Percentiles rank a stretch among this genome's conserved stretches.
These are phyloP conservation scores for Chondrilla cf. caribensis DNA, from an alignment of 37 sponge, comb jelly and placozoan species.

Conservation along the genomic window DNA sequence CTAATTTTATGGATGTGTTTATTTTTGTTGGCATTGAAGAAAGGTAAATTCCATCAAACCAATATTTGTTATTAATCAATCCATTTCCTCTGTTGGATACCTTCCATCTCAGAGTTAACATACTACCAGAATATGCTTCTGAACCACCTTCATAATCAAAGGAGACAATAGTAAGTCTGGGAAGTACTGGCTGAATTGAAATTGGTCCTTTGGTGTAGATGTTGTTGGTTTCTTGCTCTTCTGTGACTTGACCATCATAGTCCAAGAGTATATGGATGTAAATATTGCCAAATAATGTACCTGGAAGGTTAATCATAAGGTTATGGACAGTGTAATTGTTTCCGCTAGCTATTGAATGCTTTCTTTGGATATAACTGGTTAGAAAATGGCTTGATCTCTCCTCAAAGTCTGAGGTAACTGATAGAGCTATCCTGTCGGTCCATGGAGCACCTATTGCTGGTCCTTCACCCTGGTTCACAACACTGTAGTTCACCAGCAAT, in stretches of 20 bases:
- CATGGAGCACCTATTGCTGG: conserved; percentile 9
- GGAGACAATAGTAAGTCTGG: background rate
- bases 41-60: background rate
- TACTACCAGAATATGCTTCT: background rate
- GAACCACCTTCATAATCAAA: background rate
- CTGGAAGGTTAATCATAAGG: background rate
- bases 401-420: background rate
- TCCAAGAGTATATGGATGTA: background rate
- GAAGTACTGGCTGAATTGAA: background rate
- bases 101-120: background rate
- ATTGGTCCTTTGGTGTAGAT: conserved; percentile 11
- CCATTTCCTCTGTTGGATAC: conserved; percentile 11
- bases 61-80: background rate
- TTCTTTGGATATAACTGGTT: background rate
- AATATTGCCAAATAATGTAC: background rate
- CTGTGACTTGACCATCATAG: background rate
- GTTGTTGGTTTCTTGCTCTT: conserved; percentile 4
- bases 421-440: conserved; percentile 7
- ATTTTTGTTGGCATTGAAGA: background rate
- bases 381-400: background rate
- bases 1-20: background rate
- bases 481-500: conserved; percentile 1
- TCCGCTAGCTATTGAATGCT: background rate
- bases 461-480: background rate
- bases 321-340: background rate